These are phyloP conservation scores for Xanthorhoe designata DNA, from an alignment of 2,888 invertebrate species.

Conservation along the genomic window DNA sequence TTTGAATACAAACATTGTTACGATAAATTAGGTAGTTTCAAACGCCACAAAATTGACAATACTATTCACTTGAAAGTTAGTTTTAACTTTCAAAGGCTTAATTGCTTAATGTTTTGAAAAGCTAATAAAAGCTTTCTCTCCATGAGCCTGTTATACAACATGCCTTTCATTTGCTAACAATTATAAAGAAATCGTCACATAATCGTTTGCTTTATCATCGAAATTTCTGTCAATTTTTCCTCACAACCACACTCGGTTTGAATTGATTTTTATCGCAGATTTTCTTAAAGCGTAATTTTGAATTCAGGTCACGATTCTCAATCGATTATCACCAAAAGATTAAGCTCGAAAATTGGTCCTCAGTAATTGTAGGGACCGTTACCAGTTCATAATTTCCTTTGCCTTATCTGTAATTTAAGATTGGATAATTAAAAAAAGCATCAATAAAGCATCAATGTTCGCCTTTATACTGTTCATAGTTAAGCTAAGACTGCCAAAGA, in stretches of 20 bases:
- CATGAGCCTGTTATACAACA: slow-evolving; percentile 14
- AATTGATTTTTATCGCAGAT: neutral
- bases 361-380: slow-evolving; percentile 26
- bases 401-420: slow-evolving; percentile 11
- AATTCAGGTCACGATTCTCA: slow-evolving; percentile 2
- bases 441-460: slow-evolving; percentile 6
- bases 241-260: no score
- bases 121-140: slow-evolving; percentile 39
- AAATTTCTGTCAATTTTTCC: neutral
- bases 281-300: slow-evolving; percentile 1
- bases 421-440: slow-evolving; percentile 6
- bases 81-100: neutral
- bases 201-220: neutral
- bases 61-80: neutral
- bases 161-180: slow-evolving; percentile 9
- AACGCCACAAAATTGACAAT: neutral
- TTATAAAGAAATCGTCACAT: neutral
- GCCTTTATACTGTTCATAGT: neutral
- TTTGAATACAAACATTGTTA: neutral
- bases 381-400: slow-evolving; percentile 26
- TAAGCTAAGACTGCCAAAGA: neutral
- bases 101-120: slow-evolving; percentile 3
- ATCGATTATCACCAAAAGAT: slow-evolving; percentile 21
- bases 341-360: slow-evolving; percentile 15
- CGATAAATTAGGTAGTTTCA: neutral